Conservation (phyloP, 1,140 invertebrate genomes). For the Druon quercuslanigerum region DNA sequence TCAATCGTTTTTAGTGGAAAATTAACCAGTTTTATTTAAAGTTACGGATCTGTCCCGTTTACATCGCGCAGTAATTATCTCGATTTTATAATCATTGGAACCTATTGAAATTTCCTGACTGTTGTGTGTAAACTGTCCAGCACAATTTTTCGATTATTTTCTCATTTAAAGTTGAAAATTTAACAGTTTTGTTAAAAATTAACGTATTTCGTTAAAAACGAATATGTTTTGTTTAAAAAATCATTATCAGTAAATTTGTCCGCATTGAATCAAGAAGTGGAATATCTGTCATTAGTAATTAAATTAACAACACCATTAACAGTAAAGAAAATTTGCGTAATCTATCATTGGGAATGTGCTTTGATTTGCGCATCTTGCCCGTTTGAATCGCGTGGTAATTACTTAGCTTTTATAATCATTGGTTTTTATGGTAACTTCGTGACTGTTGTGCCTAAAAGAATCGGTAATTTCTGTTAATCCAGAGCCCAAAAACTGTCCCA, state of each 20-base stretch:
- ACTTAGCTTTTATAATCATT: background rate
- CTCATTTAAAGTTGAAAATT: too few species aligned
- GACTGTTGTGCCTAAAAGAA: constrained; percentile 40
- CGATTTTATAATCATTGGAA: background rate
- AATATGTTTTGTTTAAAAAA: too few species aligned
- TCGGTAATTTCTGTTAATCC: constrained; percentile 49
- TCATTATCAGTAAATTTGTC: constrained; percentile 44
- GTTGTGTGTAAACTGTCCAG: constrained; percentile 46
- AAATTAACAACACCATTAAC: constrained; percentile 47
- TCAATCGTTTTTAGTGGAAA: too few species aligned
- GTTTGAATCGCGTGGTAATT: constrained; percentile 17
- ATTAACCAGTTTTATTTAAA: background rate
- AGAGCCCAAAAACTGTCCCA: constrained; percentile 30
- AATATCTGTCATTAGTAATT: constrained; percentile 37
- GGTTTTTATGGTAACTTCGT: background rate
- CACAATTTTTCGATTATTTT: too few species aligned
- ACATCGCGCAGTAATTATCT: background rate
- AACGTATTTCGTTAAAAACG: too few species aligned
- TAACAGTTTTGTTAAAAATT: too few species aligned
- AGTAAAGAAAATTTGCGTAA: constrained; percentile 45
- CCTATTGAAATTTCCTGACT: background rate
- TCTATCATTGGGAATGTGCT: constrained; percentile 29
- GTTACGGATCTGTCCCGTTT: too few species aligned
- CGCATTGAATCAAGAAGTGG: constrained; percentile 31
- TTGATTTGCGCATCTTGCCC: background rate